A percentile compares a stretch with the other conserved stretches of the same genome.
These are phyloP conservation scores for Caenorhabditis sp. DNA, from an alignment of 2,888 invertebrate genomes.

Conservation along the genomic window DNA sequence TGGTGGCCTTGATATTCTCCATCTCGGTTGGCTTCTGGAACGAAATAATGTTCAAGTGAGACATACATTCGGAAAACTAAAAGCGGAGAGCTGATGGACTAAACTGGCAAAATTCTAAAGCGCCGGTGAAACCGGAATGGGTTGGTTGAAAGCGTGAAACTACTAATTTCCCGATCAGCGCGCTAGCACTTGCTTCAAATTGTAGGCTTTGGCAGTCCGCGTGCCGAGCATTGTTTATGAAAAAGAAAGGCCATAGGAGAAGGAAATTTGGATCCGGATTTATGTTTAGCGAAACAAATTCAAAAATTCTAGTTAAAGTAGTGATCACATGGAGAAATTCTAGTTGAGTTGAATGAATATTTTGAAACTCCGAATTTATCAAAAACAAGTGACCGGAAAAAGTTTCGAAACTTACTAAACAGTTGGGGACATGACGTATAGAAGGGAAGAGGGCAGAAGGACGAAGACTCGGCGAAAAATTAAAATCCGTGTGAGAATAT, in stretches of 20 bases:
- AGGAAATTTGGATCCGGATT: neutral
- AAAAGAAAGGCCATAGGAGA: too few relatives aligned
- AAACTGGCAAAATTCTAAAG: neutral
- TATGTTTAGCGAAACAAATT: neutral
- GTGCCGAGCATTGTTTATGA: constrained; percentile 4
- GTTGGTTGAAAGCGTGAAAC: constrained; percentile 23
- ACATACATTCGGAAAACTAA: too few relatives aligned
- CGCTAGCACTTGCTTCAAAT: constrained; percentile 25
- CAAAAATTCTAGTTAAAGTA: too few relatives aligned
- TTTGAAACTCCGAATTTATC: too few relatives aligned
- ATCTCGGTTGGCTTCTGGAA: constrained; percentile 39
- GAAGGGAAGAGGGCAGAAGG: constrained; percentile 9
- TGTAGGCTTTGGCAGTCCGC: constrained; percentile 8
- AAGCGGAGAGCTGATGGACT: constrained; percentile 4
- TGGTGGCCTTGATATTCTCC: constrained; percentile 64
- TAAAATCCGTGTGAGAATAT: constrained; percentile 49
- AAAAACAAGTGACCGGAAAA: neutral
- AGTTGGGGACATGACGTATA: constrained; percentile 9
- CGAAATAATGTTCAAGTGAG: neutral
- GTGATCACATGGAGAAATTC: too few relatives aligned
- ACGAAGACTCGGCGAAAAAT: neutral
- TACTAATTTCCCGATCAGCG: constrained; percentile 45
- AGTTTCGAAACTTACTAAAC: constrained; percentile 17
- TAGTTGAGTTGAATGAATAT: too few relatives aligned
- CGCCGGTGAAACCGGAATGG: neutral